These are phyloP conservation scores for Lacerta agilis DNA, from an alignment of 2,797 vertebrate species.

Conservation along the genomic window DNA sequence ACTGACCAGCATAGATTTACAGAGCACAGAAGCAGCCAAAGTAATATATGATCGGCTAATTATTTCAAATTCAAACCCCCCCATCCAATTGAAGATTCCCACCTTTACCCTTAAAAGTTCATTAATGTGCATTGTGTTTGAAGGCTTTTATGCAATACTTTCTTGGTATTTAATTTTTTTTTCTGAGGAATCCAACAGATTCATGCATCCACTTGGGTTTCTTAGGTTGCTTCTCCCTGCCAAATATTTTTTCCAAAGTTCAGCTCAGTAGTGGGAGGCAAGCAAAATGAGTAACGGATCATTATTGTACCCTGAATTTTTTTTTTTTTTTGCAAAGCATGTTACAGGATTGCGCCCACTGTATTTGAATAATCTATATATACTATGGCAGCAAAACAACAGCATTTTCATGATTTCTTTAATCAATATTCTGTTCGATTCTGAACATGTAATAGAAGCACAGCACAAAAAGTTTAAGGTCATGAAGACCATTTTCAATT, in stretches of 20 bases:
- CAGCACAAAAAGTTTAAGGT: slow-evolving; percentile 57
- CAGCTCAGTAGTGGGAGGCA: neutral
- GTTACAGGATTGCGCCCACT: slow-evolving; percentile 27
- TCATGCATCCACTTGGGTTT: neutral
- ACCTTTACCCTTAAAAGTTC: slow-evolving; percentile 60
- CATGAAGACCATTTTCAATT: slow-evolving; percentile 65
- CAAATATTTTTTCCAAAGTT: neutral
- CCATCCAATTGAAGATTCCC: slow-evolving; percentile 63
- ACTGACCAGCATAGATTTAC: slow-evolving; percentile 41
- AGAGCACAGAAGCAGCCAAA: slow-evolving; percentile 48
- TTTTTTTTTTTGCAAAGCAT: neutral
- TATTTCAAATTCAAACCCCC: slow-evolving; percentile 69
- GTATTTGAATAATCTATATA: slow-evolving; percentile 66
- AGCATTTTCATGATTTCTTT: slow-evolving; percentile 70
- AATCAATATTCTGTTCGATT: slow-evolving; percentile 68
- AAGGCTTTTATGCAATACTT: slow-evolving; percentile 54
- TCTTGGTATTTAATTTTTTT: neutral
- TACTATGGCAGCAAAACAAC: slow-evolving; percentile 69
- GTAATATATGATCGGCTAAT: slow-evolving; percentile 41
- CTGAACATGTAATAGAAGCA: slow-evolving; percentile 52
- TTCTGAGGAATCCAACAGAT: neutral
- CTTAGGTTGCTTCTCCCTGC: neutral
- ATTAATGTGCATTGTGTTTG: slow-evolving; percentile 46
- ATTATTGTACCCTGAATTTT: neutral
- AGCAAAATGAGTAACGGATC: neutral